Percentiles rank a stretch among this genome's conserved stretches.
Conservation (phyloP, 2,888 invertebrate genomes). For the Eilema caniola region DNA sequence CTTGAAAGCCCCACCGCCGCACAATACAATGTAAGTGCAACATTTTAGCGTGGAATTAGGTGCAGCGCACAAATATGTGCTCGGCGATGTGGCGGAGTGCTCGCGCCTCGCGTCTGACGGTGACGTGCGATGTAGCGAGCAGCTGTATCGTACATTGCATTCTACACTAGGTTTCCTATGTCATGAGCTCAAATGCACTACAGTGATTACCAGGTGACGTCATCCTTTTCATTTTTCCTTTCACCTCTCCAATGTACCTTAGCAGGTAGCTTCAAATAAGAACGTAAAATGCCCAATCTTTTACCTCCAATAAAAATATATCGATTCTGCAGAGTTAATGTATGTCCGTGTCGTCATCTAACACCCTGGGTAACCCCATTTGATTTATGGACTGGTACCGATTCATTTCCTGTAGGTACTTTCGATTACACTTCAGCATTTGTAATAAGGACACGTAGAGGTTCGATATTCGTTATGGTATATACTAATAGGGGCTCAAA, state of each 20-base stretch:
- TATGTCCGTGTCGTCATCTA: not conserved
- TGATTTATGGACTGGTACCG: not conserved
- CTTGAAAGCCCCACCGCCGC: slow-evolving; percentile 6
- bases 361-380: slow-evolving; percentile 1
- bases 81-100: not conserved
- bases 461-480: not conserved
- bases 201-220: not conserved
- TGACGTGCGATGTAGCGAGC: not conserved
- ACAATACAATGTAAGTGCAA: slow-evolving; percentile 9
- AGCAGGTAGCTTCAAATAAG: not conserved
- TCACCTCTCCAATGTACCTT: not conserved
- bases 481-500: not conserved
- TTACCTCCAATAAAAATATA: slow-evolving; percentile 7
- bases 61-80: slow-evolving; percentile 18
- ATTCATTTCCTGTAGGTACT: not conserved
- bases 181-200: not conserved
- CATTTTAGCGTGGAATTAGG: slow-evolving; percentile 17
- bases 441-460: slow-evolving; percentile 4
- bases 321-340: not conserved
- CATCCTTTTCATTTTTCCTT: not conserved
- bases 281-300: not conserved
- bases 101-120: not conserved
- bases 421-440: not conserved
- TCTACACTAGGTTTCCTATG: not conserved
- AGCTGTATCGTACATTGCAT: not conserved